These are phyloP conservation scores for Cavia porcellus DNA, from an alignment of 2,113 vertebrate species.

Conservation along the genomic window DNA sequence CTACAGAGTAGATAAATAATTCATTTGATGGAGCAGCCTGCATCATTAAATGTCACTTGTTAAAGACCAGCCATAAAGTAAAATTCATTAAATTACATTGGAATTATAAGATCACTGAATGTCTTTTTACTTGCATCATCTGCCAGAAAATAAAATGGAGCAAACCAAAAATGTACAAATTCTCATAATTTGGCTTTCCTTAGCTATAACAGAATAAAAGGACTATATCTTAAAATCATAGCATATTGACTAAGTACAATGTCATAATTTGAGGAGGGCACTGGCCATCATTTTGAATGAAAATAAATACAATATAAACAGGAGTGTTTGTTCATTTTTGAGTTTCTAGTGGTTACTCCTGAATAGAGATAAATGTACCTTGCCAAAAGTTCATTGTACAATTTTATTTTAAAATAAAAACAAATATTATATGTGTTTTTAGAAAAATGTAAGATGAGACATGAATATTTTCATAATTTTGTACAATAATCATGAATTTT, in stretches of 20 bases:
- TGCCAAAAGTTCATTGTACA: neutral
- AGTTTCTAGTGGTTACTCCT: neutral
- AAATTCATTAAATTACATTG: constrained; percentile 12
- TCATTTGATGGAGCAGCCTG: neutral
- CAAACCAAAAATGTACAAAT: neutral
- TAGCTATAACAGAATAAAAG: neutral
- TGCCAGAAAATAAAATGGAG: neutral
- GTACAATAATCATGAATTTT: neutral
- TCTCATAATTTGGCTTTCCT: neutral
- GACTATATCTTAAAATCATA: constrained; percentile 41
- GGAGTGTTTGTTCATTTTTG: neutral
- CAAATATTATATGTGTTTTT: neutral
- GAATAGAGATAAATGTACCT: neutral
- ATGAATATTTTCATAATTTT: neutral
- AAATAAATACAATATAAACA: constrained; percentile 2
- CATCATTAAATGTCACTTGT: neutral
- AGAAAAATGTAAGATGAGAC: neutral
- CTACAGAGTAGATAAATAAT: neutral
- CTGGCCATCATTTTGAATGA: neutral
- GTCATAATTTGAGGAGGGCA: neutral
- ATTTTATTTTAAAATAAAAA: neutral
- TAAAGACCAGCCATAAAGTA: constrained; percentile 29
- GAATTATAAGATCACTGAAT: constrained; percentile 43
- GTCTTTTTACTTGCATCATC: neutral
- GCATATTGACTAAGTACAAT: neutral